Base-by-base conservation (phyloP, 2,888 invertebrate species). In the Leucophenga montana region DNA sequence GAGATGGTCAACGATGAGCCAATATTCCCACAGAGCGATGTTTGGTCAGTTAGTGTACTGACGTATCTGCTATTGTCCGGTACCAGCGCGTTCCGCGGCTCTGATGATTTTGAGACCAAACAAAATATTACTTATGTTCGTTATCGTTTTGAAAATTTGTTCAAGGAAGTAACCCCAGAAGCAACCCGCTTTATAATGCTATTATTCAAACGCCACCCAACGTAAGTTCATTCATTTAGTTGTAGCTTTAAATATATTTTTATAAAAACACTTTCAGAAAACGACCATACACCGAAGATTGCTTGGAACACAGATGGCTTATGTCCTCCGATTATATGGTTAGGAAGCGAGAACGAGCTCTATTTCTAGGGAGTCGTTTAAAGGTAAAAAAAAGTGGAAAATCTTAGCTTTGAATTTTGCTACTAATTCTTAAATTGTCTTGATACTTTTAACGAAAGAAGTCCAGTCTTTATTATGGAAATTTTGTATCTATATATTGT, bases 231-330 rank as follows among this genome's bases (percentile, higher is more conserved):
- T 39, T 50, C n/a, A 50, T n/a, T 18, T 4, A 50, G 6, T n/a
- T 16, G 6, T 16, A 5, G 16, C n/a, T 1, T 13, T 50, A 11
- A 16, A 16, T 50, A 1, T 50, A 11, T n/a, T 50, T 50, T 2
- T 11, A 6, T 9, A 13, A n/a, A n/a, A n/a, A 13, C 46, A 44
- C n/a, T 50, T 20, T 67, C 85, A 97, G 96, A 78, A 98, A 98
- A 92, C 92, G 99, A 83, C 97, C 98, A 75, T 92, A 95, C 61
- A 94, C 95, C 0, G 98, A 98, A 88, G 98, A 99, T 89, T 97
- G 97, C 84, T 92, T 96, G 87, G 97, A 98, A 87, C 97, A 98
- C 89, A 93, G 97, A 88, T 99, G 99, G 98, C 91, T 99, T 69
- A 91, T 95, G 80, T 94, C 96, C 54, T 94, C 95, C 48, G 97